phyloP scores from a whole-genome alignment of 1,140 invertebrate genomes.

The silkworm (Bombyx mori) region ASM3026992v2 NC_085119.1:3477001-3477500 shows the following conservation, averaged over 20 bases:
- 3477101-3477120: no score
- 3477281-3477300: slow-evolving; percentile 24
- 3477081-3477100: no score
- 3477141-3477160: no score
- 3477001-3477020: slow-evolving; percentile 7
- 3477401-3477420: slow-evolving; percentile 74
- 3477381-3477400: slow-evolving; percentile 71
- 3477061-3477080: no score
- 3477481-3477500: slow-evolving; percentile 75
- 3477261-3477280: slow-evolving; percentile 15
- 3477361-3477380: slow-evolving; percentile 50
- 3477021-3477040: slow-evolving; percentile 9
- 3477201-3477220: slow-evolving; percentile 10
- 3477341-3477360: slow-evolving; percentile 40
- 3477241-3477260: slow-evolving; percentile 12
- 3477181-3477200: slow-evolving; percentile 17
- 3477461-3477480: slow-evolving; percentile 77
- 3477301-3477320: slow-evolving; percentile 21
- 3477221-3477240: slow-evolving; percentile 15
- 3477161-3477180: background rate
- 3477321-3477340: slow-evolving; percentile 24
- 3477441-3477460: slow-evolving; percentile 76
- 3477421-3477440: slow-evolving; percentile 77
- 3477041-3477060: slow-evolving; percentile 12
- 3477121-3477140: no score